Evolutionary conservation across 2,888 invertebrate species (phyloP).

Genomic region (Suillia variegata): DNA sequence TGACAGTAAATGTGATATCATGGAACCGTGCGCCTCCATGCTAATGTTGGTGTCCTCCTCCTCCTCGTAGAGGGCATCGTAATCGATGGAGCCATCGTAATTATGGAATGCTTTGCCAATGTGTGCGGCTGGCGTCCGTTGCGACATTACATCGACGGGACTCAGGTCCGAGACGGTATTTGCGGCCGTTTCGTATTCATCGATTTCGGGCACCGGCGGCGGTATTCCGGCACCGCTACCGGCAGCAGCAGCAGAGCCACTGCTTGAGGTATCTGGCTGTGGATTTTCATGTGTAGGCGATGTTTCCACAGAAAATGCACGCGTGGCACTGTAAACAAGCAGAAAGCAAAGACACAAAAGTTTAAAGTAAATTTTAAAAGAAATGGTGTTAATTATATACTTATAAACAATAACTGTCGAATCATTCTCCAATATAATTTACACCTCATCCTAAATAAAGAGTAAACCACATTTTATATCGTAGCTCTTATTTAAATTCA

Average conservation of each 20-base stretch:
- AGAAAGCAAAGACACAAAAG: background rate
- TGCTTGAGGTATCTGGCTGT: slow-evolving; percentile 35
- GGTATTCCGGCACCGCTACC: slow-evolving; percentile 11
- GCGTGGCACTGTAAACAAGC: slow-evolving; percentile 50
- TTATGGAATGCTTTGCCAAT: slow-evolving; percentile 51
- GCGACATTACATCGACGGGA: slow-evolving; percentile 22
- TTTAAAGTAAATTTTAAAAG: no score
- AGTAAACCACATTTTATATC: no score
- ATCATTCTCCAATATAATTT: slow-evolving; percentile 7
- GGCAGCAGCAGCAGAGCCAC: slow-evolving; percentile 5
- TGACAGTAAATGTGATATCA: slow-evolving; percentile 93
- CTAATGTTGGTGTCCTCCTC: slow-evolving; percentile 87
- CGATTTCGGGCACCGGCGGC: slow-evolving; percentile 47
- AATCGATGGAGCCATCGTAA: slow-evolving; percentile 75
- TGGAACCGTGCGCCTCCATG: slow-evolving; percentile 96
- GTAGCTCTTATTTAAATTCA: no score
- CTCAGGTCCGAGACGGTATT: slow-evolving; percentile 30
- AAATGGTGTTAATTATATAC: no score
- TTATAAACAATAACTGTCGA: no score
- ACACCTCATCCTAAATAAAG: no score
- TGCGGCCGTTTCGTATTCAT: slow-evolving; percentile 49
- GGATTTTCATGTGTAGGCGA: slow-evolving; percentile 54
- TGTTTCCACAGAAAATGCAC: slow-evolving; percentile 54
- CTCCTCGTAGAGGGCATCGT: slow-evolving; percentile 90
- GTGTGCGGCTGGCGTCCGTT: slow-evolving; percentile 15